These are phyloP conservation scores for Adrianichthys oophorus DNA, from an alignment of 2,797 vertebrate species.

Conservation along the genomic window DNA sequence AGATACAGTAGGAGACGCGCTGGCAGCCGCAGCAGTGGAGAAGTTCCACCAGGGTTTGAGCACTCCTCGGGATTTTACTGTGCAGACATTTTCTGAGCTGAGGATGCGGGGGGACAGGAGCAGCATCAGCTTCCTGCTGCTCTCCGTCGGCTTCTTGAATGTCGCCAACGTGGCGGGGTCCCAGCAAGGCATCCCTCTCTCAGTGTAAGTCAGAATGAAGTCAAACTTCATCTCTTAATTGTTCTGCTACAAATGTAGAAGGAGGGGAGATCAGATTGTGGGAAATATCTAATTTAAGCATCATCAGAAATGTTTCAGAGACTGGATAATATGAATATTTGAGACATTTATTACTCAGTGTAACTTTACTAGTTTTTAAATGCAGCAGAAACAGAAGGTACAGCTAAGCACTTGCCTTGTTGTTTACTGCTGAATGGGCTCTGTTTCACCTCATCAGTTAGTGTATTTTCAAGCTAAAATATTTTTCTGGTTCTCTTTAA, in stretches of 20 bases:
- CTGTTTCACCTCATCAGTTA: too few species aligned
- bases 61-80: constrained; percentile 28
- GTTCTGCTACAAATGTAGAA: background rate
- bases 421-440: too few species aligned
- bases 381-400: too few species aligned
- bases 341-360: too few species aligned
- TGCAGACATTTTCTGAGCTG: constrained; percentile 7
- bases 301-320: background rate
- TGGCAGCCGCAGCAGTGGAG: constrained; percentile 33
- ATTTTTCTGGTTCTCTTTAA: too few species aligned
- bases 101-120: constrained; percentile 81
- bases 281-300: too few species aligned
- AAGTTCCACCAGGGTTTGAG: constrained; percentile 36
- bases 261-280: too few species aligned
- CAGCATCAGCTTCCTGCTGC: constrained; percentile 69
- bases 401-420: too few species aligned
- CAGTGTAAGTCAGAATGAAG: constrained; percentile 87
- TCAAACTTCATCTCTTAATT: constrained; percentile 33
- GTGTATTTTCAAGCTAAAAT: too few species aligned
- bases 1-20: constrained; percentile 51
- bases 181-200: constrained; percentile 94
- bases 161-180: constrained; percentile 82
- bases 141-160: constrained; percentile 75
- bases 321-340: too few species aligned
- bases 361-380: too few species aligned